Percentiles rank a stretch among this genome's conserved stretches.
These are phyloP conservation scores for Calliscelio sp. DNA, from an alignment of 2,888 invertebrate species.

Conservation along the genomic window DNA sequence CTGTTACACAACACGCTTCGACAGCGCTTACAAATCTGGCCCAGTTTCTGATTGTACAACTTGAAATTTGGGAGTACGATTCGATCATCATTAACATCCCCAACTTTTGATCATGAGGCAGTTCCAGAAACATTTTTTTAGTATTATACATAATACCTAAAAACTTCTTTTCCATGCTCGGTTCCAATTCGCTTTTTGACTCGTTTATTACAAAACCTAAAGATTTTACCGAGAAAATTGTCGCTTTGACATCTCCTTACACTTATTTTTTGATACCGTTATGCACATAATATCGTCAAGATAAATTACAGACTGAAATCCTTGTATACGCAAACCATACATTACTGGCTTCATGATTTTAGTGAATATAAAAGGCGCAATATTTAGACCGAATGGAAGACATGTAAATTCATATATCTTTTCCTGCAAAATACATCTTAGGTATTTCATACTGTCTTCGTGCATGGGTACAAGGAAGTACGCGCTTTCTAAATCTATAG, in stretches of 20 bases:
- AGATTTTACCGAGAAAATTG: too few relatives aligned
- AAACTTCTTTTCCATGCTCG: too few relatives aligned
- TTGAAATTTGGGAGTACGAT: too few relatives aligned
- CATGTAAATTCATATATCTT: constrained; percentile 68
- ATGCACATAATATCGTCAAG: constrained; percentile 9
- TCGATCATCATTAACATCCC: too few relatives aligned
- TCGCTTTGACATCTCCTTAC: not conserved
- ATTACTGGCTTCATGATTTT: constrained; percentile 71
- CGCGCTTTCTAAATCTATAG: constrained; percentile 4
- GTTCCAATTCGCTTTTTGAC: too few relatives aligned
- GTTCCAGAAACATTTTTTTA: too few relatives aligned
- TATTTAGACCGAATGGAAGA: constrained; percentile 66
- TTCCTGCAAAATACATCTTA: constrained; percentile 6
- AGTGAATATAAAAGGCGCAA: constrained; percentile 68
- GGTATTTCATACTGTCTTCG: not conserved
- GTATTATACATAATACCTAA: too few relatives aligned
- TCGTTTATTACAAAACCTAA: too few relatives aligned
- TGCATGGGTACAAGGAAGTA: constrained; percentile 10
- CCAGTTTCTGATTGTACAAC: constrained; percentile 17
- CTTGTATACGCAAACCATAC: constrained; percentile 5
- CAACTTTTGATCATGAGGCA: too few relatives aligned
- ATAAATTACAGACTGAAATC: constrained; percentile 1
- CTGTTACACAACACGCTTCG: constrained; percentile 42
- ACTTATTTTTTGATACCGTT: not conserved
- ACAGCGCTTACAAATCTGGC: constrained; percentile 43